Percentiles rank a stretch among this genome's conserved stretches.
phyloP scores from a whole-genome alignment of 1,140 invertebrate genomes.

The Apis dorsata region DNA sequence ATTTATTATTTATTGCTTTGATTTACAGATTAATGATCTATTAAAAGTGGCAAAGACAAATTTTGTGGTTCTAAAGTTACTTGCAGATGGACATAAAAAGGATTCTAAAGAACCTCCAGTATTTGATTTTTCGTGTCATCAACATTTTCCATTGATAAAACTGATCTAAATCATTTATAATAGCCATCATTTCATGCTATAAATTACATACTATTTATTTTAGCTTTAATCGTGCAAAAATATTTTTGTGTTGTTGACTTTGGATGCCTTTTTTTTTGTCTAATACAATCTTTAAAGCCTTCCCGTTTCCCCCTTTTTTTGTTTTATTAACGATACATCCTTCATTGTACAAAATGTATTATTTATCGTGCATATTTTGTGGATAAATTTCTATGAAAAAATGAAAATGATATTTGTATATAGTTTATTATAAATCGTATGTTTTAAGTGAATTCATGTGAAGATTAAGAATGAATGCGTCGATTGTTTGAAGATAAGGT shows the following conservation, averaged over 20 bases:
- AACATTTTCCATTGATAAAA: slow-evolving; percentile 95
- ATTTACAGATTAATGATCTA: slow-evolving; percentile 88
- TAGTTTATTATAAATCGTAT: slow-evolving; percentile 47
- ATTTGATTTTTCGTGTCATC: slow-evolving; percentile 94
- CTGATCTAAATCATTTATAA: slow-evolving; percentile 73
- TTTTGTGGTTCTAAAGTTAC: slow-evolving; percentile 95
- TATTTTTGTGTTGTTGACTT: slow-evolving; percentile 40
- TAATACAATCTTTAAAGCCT: slow-evolving; percentile 4
- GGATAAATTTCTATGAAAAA: slow-evolving; percentile 45
- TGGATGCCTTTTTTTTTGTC: slow-evolving; percentile 36
- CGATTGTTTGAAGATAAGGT: slow-evolving; percentile 32
- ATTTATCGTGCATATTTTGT: slow-evolving; percentile 53
- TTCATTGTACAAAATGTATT: slow-evolving; percentile 51
- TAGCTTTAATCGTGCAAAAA: slow-evolving; percentile 40
- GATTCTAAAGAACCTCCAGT: slow-evolving; percentile 90
- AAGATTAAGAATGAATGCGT: slow-evolving; percentile 48
- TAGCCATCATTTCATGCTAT: slow-evolving; percentile 29
- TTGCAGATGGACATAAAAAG: slow-evolving; percentile 94
- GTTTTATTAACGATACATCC: slow-evolving; percentile 23
- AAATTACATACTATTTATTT: slow-evolving; percentile 64
- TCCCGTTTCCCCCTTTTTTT: neutral
- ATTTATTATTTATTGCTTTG: slow-evolving; percentile 6
- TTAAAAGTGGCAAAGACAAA: slow-evolving; percentile 96
- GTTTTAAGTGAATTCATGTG: slow-evolving; percentile 46
- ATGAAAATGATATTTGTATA: slow-evolving; percentile 56